These are phyloP conservation scores for Myodes glareolus DNA, from an alignment of 2,113 vertebrate species.

Conservation along the genomic window DNA sequence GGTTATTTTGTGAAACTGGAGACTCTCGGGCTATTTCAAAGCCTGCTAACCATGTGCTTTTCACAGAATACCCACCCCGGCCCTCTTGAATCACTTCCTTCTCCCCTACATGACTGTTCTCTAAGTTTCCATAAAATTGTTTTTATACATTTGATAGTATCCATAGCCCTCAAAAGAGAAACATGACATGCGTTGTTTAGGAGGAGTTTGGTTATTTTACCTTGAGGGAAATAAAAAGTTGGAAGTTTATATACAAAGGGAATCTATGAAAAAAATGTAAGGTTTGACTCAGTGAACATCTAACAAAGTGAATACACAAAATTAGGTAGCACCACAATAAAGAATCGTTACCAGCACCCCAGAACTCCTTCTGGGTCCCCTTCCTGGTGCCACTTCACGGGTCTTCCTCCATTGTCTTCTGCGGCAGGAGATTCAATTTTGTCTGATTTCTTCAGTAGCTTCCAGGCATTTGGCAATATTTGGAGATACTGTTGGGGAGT, in stretches of 20 bases:
- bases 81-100: neutral
- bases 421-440: neutral
- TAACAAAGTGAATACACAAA: constrained; percentile 25
- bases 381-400: too few relatives aligned
- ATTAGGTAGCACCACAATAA: neutral
- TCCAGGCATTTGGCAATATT: neutral
- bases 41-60: neutral
- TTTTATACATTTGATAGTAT: neutral
- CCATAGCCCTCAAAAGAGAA: neutral
- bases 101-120: neutral
- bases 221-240: neutral
- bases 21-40: neutral
- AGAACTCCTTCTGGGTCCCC: neutral
- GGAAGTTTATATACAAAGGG: neutral
- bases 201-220: neutral
- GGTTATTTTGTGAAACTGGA: neutral
- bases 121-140: neutral
- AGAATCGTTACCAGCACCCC: neutral
- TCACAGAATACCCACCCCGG: neutral
- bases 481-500: neutral
- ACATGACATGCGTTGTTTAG: neutral
- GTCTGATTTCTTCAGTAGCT: too few relatives aligned
- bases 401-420: neutral
- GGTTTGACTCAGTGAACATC: neutral
- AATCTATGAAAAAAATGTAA: neutral